Evolutionary conservation across 2,888 invertebrate genomes (phyloP), one percentile per base, ranked within the genome.

Genomic region (Cryptocephalus primarius): DNA sequence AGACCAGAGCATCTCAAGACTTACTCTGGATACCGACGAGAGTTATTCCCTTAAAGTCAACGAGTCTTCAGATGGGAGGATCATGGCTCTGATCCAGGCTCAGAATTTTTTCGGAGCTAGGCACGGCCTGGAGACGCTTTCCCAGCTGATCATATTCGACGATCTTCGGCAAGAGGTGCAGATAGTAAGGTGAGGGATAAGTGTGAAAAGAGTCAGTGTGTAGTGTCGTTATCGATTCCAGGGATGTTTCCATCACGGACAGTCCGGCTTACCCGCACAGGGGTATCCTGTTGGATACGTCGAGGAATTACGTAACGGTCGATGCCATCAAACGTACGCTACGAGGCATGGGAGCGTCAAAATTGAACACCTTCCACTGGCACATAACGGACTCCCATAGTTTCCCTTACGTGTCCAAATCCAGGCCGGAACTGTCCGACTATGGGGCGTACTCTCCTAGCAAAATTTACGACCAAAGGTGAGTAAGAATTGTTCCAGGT

Each of bases 331-430:
- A 85, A 60, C 57, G 77, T 11, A 86, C 88, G 9, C 75, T 96
- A 58, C 91, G 92, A 60, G 92, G 80, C 1, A 94, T 95, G 92
- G 83, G 87, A 0, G 80, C 84, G 64, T 87, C 88, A 32, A 96
- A 95, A 67, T 64, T 95, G 59, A 96, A 95, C 65, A 86, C 88
- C 0, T 87, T 96, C 72, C 95, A 96, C 63, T 95, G 94, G 94
- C 89, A 91, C 61, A 86, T 91, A 44, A 89, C 88, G 0, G 96
- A 96, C 69, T 86, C 88, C 12, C 93, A 94, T 54, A 93, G 94
- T 57, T 96, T 95, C 66, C 95, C 96, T 0, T 85, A 90, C 60
- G 83, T 85, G 47, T 80, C 87, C 0, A 77, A 76, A 59, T 78
- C 79, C n/a, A 77, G 77, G 52, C 89, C 89, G 0, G 74, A 84